Evolutionary conservation across 2,797 vertebrate genomes (phyloP), one percentile per base, ranked within the genome.

Genomic region (Hylomyscus alleni): DNA sequence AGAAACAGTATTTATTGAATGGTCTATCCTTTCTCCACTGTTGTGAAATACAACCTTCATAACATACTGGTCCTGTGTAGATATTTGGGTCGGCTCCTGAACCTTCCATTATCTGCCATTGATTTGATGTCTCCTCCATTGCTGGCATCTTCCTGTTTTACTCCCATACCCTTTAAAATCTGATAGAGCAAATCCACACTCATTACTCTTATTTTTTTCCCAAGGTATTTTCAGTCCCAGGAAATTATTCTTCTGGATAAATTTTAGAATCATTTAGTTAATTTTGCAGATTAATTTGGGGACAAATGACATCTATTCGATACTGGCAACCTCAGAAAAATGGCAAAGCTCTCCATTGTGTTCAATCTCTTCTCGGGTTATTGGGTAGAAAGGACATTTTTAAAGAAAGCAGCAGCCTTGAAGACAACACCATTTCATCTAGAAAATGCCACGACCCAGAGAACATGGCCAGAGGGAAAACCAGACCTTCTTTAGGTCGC

Each of bases 241-340:
- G 89, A 73, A 89, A 95, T 83, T 15, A 50, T 77, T 91, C 89
- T 91, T 91, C 58, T 54, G 40, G 91, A 81, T 87, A 40, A 62
- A 58, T 81, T 89, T 73, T 76, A 78, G 89, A 85, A 69, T 90
- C 56, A 50, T 85, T 90, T 84, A 60, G 82, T 73, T 93, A 90
- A 91, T 96, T 95, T 87, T 34, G 11, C 54, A 80, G 89, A 94
- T 96, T 87, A 93, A 84, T 89, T 73, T 78, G 72, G 91, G 91
- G n/a, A 88, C 87, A 37, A 40, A 76, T 56, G 84, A 90, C 84
- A 47, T 88, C 75, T 95, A 34, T 69, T 94, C 80, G 22, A 93
- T 91, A 90, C 40, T 19, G 12, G 58, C 47, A 26, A 52, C 73
- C 82, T 92, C 75, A 50, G 86, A 80, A 92, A 85, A 60, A 86